Base-by-base conservation (phyloP, 2,113 vertebrate species). In the Ammodytes marinus region DNA sequence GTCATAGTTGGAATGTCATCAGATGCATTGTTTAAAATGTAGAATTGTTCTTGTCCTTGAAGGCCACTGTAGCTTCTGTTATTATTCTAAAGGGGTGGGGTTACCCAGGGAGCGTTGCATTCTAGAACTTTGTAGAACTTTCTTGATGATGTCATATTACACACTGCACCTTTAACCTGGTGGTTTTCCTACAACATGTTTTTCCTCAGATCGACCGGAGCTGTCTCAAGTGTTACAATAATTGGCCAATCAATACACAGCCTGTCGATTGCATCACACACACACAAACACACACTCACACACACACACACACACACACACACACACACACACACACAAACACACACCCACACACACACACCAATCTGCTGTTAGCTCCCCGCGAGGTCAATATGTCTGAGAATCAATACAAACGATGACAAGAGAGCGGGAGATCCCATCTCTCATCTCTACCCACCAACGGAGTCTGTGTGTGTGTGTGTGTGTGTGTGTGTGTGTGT, bases 371-470 rank as follows among this genome's bases (percentile, higher is more conserved):
- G n/a, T n/a, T n/a, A 77, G 69, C 74, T 82, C 70, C 85, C 59
- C 50, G 53, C 3, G 82, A 55, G 87, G 65, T 85, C 86, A 80
- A 93, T 94, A 91, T 85, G 82, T 90, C 88, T 85, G 49, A 15
- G 45, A 86, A 92, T 95, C 94, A 89, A 94, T 94, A 88, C 40
- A 58, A 86, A 89, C 84, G 60, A 90, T 91, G 91, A 92, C 88
- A 88, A 80, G 55, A 19, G 81, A 79, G 45, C 8, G 37, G 59
- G 71, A 79, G 76, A 78, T 84, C 86, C 90, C 84, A 90, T 93
- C 73, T 85, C 85, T 94, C 84, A 90, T 90, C 79, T 45, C 19
- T 7, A 71, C 68, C 80, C 79, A 86, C 81, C 87, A 11, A 69
- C 80, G 82, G 55, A 85, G 76, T 69, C 63, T 13, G 8, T 2